These are phyloP conservation scores for Tholera decimalis DNA, from an alignment of 2,888 invertebrate genomes.

Conservation along the genomic window DNA sequence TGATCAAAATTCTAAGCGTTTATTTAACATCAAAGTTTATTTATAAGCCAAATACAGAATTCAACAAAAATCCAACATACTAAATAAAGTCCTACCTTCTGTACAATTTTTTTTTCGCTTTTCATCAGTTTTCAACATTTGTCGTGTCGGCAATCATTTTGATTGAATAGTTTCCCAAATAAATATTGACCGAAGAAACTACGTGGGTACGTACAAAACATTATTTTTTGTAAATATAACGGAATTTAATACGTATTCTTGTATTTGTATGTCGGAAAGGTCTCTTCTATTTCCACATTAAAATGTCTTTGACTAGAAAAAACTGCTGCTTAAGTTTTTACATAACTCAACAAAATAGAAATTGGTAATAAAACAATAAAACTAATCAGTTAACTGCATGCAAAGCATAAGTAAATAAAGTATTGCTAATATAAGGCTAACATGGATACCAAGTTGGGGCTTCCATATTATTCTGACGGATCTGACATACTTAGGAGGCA, in stretches of 20 bases:
- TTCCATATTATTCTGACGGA: slow-evolving; percentile 37
- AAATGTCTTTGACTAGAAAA: not conserved
- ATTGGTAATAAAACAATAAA: slow-evolving; percentile 28
- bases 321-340: not conserved
- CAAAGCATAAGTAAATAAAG: slow-evolving; percentile 36
- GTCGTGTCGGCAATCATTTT: slow-evolving; percentile 15
- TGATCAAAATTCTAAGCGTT: not conserved
- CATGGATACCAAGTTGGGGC: slow-evolving; percentile 35
- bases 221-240: slow-evolving; percentile 12
- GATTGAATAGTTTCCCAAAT: slow-evolving; percentile 28
- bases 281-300: not conserved
- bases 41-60: slow-evolving; percentile 8
- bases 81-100: not conserved
- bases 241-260: slow-evolving; percentile 8
- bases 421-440: slow-evolving; percentile 37
- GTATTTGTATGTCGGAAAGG: not conserved
- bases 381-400: slow-evolving; percentile 40
- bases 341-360: not conserved
- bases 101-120: slow-evolving; percentile 1
- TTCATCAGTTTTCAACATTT: not conserved
- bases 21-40: not conserved
- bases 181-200: slow-evolving; percentile 21
- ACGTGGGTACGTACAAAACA: not conserved
- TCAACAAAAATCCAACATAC: not conserved
- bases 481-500: not conserved